Conservation (phyloP, 2,888 invertebrate genomes). For the Cephus spinipes region DNA sequence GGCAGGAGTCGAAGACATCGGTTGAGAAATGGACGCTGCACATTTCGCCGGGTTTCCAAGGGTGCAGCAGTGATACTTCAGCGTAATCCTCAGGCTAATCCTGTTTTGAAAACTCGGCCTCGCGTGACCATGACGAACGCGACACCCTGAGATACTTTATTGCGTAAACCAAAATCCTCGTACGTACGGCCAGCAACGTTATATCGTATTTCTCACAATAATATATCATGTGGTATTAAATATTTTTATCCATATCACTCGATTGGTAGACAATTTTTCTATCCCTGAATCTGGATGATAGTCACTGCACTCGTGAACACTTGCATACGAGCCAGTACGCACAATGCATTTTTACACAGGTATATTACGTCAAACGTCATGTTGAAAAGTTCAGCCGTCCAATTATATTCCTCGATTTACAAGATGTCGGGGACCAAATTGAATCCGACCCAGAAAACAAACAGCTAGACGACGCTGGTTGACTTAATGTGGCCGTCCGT, state of each 20-base stretch:
- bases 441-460: slow-evolving; percentile 56
- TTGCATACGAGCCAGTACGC: neutral
- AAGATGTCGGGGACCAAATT: slow-evolving; percentile 55
- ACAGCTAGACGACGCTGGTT: slow-evolving; percentile 37
- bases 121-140: slow-evolving; percentile 58
- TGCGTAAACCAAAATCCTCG: slow-evolving; percentile 18
- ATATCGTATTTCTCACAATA: neutral
- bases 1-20: slow-evolving; percentile 31
- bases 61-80: slow-evolving; percentile 19
- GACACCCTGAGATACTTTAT: slow-evolving; percentile 56
- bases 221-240: neutral
- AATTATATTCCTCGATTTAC: slow-evolving; percentile 55
- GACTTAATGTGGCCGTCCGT: slow-evolving; percentile 58
- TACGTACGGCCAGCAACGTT: neutral
- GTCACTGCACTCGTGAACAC: slow-evolving; percentile 8
- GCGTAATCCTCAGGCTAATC: slow-evolving; percentile 41
- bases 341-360: slow-evolving; percentile 35
- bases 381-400: slow-evolving; percentile 46
- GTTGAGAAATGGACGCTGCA: slow-evolving; percentile 52
- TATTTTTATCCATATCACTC: neutral
- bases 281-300: slow-evolving; percentile 8
- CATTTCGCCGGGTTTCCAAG: slow-evolving; percentile 40
- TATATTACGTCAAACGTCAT: slow-evolving; percentile 50
- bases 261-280: neutral
- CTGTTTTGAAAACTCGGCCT: slow-evolving; percentile 59